A percentile compares a stretch with the other conserved stretches of the same genome.
phyloP scores from a whole-genome alignment of 2,888 invertebrate species.

The Noctua janthina region DNA sequence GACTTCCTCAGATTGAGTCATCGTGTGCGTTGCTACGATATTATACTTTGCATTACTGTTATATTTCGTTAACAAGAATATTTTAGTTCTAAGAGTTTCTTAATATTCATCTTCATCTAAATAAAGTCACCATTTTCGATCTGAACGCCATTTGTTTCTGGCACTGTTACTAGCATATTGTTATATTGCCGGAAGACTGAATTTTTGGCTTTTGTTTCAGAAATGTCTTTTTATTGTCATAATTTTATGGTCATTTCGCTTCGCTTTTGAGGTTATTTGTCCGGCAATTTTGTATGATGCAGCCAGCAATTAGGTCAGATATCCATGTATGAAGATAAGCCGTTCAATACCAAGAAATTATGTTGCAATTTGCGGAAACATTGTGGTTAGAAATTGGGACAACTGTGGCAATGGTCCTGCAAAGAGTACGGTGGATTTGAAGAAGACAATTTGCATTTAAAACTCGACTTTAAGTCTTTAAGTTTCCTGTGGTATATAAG shows the following conservation, averaged over 20 bases:
- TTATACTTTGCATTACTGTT: conserved; percentile 12
- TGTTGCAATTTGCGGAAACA: conserved; percentile 11
- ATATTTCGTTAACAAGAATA: neutral
- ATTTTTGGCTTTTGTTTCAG: neutral
- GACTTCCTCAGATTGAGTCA: conserved; percentile 43
- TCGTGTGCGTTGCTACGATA: conserved; percentile 11
- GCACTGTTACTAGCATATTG: neutral
- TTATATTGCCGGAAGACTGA: neutral
- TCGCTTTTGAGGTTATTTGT: neutral
- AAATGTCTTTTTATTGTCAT: neutral
- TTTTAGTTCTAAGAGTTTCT: neutral
- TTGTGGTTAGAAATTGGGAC: neutral
- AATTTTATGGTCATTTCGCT: neutral
- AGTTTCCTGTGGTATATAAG: neutral
- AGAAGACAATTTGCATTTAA: neutral
- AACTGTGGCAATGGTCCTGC: neutral
- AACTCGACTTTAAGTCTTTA: neutral
- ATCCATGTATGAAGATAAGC: neutral
- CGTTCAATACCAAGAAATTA: neutral
- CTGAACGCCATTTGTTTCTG: neutral
- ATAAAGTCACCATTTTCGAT: neutral
- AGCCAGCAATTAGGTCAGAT: neutral
- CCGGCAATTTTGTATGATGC: neutral
- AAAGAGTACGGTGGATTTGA: neutral
- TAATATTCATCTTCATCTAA: neutral